These are phyloP conservation scores for Anoura caudifer DNA, from an alignment of 2,113 vertebrate genomes.

Conservation along the genomic window DNA sequence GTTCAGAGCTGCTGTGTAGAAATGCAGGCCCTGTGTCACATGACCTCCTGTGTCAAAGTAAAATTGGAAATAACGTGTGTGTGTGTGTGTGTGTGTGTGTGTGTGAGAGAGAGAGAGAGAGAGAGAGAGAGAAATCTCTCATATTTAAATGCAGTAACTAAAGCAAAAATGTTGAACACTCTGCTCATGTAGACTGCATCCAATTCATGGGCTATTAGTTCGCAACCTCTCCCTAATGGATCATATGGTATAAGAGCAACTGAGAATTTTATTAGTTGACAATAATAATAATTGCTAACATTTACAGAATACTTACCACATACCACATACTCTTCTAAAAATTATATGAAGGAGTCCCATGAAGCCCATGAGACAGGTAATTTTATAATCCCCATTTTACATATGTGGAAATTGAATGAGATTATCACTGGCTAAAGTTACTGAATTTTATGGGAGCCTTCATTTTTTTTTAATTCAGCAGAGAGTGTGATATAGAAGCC, in stretches of 20 bases:
- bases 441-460: background rate
- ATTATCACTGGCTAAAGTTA: slow-evolving; percentile 11
- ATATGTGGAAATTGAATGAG: background rate
- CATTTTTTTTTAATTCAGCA: background rate
- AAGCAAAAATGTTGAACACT: slow-evolving; percentile 22
- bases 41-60: background rate
- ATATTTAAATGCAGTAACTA: background rate
- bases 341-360: background rate
- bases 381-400: background rate
- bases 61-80: background rate
- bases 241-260: background rate
- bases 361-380: background rate
- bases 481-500: background rate
- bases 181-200: background rate
- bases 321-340: background rate
- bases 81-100: background rate
- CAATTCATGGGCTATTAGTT: background rate
- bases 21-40: background rate
- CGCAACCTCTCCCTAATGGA: background rate
- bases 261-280: slow-evolving; percentile 30
- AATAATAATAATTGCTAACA: slow-evolving; percentile 44
- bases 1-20: background rate
- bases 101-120: background rate
- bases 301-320: slow-evolving; percentile 3
- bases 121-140: background rate